phyloP scores from a whole-genome alignment of 2,888 invertebrate genomes.

The Xylophagus ater region DNA sequence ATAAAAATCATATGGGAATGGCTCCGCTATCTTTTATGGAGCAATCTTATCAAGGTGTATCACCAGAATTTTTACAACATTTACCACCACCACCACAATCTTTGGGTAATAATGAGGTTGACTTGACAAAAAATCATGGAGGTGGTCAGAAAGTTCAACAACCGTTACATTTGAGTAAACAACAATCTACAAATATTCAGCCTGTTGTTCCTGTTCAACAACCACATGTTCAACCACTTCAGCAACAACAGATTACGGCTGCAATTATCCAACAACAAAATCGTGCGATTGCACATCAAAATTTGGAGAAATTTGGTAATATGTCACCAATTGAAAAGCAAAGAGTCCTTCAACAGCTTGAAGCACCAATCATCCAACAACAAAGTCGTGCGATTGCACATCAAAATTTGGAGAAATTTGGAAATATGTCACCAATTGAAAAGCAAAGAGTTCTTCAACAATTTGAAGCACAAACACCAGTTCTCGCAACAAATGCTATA shows the following conservation, averaged over 20 bases:
- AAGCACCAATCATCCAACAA: conserved; percentile 51
- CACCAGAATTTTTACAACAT: conserved; percentile 59
- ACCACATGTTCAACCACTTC: conserved; percentile 41
- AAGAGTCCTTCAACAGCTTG: conserved; percentile 43
- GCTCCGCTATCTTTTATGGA: conserved; percentile 39
- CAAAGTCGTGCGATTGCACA: conserved; percentile 50
- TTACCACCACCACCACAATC: conserved; percentile 38
- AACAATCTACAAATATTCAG: background rate
- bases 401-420: conserved; percentile 54
- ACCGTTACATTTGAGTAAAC: conserved; percentile 2
- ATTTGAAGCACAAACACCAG: too few species aligned
- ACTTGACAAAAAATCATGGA: conserved; percentile 15
- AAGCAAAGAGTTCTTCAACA: conserved; percentile 46
- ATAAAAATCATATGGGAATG: conserved; percentile 67
- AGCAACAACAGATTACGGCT: conserved; percentile 53
- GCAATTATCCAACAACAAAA: conserved; percentile 56
- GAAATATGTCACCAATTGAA: conserved; percentile 42
- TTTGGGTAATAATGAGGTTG: conserved; percentile 12
- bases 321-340: conserved; percentile 46
- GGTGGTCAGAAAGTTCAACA: too few species aligned
- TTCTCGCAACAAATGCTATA: too few species aligned
- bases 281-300: conserved; percentile 47
- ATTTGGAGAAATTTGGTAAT: conserved; percentile 50
- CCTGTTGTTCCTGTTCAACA: background rate
- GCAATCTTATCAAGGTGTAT: conserved; percentile 34